These are phyloP conservation scores for Eulemur albifrons DNA, from an alignment of 2,797 vertebrate genomes.

Conservation along the genomic window DNA sequence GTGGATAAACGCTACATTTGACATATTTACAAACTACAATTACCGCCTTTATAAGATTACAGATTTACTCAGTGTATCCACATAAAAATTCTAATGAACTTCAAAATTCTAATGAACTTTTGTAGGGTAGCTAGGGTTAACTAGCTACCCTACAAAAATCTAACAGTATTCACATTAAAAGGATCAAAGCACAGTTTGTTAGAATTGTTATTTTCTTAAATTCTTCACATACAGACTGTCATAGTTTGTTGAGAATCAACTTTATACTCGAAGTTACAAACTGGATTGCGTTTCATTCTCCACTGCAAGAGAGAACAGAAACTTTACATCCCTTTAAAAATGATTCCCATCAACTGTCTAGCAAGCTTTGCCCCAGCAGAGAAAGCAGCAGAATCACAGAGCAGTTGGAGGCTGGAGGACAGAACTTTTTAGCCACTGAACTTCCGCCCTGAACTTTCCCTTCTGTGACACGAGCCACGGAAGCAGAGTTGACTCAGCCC, in stretches of 20 bases:
- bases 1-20: background rate
- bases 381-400: background rate
- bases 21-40: slow-evolving; percentile 20
- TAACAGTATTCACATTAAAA: slow-evolving; percentile 3
- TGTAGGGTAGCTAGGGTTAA: no score
- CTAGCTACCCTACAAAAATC: background rate
- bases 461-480: slow-evolving; percentile 20
- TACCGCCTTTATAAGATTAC: background rate
- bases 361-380: background rate
- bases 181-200: slow-evolving; percentile 34
- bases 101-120: no score
- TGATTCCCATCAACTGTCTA: background rate
- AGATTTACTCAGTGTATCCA: background rate
- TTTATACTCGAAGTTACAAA: background rate
- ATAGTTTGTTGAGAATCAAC: background rate
- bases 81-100: background rate
- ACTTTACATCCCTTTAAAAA: slow-evolving; percentile 8
- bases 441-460: slow-evolving; percentile 43
- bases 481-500: background rate
- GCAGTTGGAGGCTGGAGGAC: background rate
- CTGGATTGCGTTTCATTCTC: background rate
- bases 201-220: background rate
- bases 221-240: background rate
- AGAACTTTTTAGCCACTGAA: slow-evolving; percentile 17
- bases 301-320: slow-evolving; percentile 28